phyloP scores from a whole-genome alignment of 2,888 invertebrate genomes.

The Protodeltote pygarga region DNA sequence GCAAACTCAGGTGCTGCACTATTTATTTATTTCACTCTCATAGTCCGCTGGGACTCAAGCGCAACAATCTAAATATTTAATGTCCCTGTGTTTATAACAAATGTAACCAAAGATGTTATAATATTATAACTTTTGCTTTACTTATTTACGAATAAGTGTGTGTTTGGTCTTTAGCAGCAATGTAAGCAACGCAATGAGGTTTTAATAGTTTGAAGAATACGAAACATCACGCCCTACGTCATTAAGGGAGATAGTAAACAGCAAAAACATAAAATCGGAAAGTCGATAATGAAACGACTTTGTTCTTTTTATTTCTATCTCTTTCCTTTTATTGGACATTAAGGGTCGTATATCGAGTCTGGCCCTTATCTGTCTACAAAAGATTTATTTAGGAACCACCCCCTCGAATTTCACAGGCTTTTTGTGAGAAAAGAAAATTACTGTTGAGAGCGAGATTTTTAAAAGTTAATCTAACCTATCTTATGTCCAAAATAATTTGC shows the following conservation, averaged over 20 bases:
- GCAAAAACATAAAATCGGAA: conserved; percentile 36
- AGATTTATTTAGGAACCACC: conserved; percentile 65
- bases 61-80: no score
- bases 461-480: conserved; percentile 45
- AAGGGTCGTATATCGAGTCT: conserved; percentile 56
- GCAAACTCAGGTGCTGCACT: no score
- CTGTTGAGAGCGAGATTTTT: conserved; percentile 41
- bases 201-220: conserved; percentile 7
- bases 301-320: conserved; percentile 55
- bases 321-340: conserved; percentile 65
- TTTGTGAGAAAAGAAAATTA: conserved; percentile 42
- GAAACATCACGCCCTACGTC: conserved; percentile 6
- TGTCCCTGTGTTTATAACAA: no score
- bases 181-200: no score
- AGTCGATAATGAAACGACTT: conserved; percentile 48
- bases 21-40: no score
- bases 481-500: conserved; percentile 43
- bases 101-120: no score
- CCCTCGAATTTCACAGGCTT: conserved; percentile 46
- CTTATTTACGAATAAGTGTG: no score
- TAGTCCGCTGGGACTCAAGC: no score
- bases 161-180: no score
- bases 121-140: no score
- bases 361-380: conserved; percentile 64
- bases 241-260: conserved; percentile 31